Percentiles rank a stretch among this genome's conserved stretches.
These are phyloP conservation scores for Drosophila niveifrons DNA, from an alignment of 2,888 invertebrate species.

Conservation along the genomic window DNA sequence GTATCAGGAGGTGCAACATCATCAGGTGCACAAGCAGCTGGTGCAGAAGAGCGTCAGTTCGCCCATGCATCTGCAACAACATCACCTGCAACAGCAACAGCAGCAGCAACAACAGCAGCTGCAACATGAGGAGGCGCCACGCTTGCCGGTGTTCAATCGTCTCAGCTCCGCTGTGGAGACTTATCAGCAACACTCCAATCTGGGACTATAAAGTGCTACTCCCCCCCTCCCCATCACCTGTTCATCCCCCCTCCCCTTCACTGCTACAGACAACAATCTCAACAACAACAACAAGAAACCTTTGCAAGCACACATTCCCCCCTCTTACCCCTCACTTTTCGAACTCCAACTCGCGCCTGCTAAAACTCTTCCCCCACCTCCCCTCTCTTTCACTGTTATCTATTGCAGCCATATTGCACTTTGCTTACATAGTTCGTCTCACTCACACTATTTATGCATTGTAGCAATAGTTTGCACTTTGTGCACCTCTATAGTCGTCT, in stretches of 20 bases:
- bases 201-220: conserved; percentile 67
- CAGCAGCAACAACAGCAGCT: conserved; percentile 32
- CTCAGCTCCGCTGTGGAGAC: conserved; percentile 87
- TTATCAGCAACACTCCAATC: conserved; percentile 70
- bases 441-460: too few species aligned
- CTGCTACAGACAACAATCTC: conserved; percentile 18
- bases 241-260: not conserved
- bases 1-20: conserved; percentile 33
- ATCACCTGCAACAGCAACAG: conserved; percentile 53
- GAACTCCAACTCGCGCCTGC: too few species aligned
- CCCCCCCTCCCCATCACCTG: not conserved
- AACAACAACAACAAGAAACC: conserved; percentile 1
- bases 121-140: conserved; percentile 84
- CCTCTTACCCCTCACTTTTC: not conserved
- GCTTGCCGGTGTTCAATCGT: conserved; percentile 93
- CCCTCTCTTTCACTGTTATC: not conserved
- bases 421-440: too few species aligned
- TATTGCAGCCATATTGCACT: not conserved
- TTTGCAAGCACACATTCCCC: not conserved
- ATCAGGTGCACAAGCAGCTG: conserved; percentile 59
- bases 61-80: conserved; percentile 48
- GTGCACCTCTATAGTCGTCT: not conserved
- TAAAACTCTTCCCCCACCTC: conserved; percentile 6
- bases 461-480: too few species aligned
- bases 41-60: conserved; percentile 82